Percentiles rank a stretch among this genome's conserved stretches.
Evolutionary conservation across 2,888 invertebrate species (phyloP).

Genomic region (Amiota minor): DNA sequence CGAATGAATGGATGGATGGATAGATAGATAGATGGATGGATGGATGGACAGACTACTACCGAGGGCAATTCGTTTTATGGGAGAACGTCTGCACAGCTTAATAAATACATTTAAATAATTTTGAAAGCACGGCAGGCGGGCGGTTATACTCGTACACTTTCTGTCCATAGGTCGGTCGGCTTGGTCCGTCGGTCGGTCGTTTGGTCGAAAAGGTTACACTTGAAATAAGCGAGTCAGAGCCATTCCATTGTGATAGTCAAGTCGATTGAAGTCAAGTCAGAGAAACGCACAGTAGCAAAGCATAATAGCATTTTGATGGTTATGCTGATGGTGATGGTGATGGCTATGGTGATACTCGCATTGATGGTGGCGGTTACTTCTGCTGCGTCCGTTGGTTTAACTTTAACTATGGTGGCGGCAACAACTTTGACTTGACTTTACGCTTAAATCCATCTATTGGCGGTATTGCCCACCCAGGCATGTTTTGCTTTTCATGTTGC

Average conservation of each 20-base stretch:
- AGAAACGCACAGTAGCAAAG: not conserved
- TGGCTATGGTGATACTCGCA: not conserved
- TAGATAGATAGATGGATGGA: no score
- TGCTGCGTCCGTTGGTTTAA: not conserved
- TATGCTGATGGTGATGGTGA: no score
- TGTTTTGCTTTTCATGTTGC: not conserved
- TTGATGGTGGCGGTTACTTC: not conserved
- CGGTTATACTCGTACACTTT: slow-evolving; percentile 24
- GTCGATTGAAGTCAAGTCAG: not conserved
- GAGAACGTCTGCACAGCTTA: slow-evolving; percentile 32
- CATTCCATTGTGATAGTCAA: no score
- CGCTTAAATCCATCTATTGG: not conserved
- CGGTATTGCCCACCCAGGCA: slow-evolving; percentile 15
- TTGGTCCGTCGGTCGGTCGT: not conserved
- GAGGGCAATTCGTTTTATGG: no score
- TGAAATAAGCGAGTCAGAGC: not conserved
- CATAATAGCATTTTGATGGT: no score
- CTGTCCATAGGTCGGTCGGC: not conserved
- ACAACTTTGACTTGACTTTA: no score
- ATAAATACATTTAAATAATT: slow-evolving; percentile 47
- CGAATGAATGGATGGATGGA: not conserved
- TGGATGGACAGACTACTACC: no score
- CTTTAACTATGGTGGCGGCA: not conserved
- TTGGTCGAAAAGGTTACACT: slow-evolving; percentile 31
- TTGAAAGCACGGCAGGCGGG: slow-evolving; percentile 37